Evolutionary conservation across 2,888 invertebrate species (phyloP), one percentile per base, ranked within the genome.

Genomic region (Cyclophora albipunctata): DNA sequence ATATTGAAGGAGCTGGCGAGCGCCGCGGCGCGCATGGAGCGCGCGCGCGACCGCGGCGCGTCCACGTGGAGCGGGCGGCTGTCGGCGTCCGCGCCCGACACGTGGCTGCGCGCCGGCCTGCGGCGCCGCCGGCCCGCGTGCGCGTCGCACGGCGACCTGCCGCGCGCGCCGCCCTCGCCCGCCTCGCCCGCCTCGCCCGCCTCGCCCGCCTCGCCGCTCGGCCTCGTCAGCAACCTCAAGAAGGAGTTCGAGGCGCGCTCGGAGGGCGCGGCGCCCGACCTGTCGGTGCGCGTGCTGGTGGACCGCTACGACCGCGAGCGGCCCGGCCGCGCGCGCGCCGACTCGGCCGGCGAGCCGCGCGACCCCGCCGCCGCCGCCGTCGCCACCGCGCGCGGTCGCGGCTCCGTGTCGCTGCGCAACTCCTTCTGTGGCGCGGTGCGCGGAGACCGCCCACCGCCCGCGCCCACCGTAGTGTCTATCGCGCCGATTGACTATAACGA

Each of bases 201-300:
- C 20, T 20, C 78, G 81, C 56, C 75, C 64, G 49, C 62, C 65
- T 46, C 57, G 59, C 40, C 53, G 90, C 20, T 91, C 44, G 95
- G 96, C 35, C 93, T 94, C 75, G 96, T 96, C 62, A 93, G 93
- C 89, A 95, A 93, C 89, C 91, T 96, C 63, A 95, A 95, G 80
- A 94, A 94, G 75, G 96, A 95, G 78, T 96, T 96, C 78, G 96
- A 97, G 87, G 96, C 96, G 48, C 82, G 79, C 52, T 78, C 77
- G 45, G 80, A 78, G 71, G 45, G 62, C 64, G 49, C 51, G 58
- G 40, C 52, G 56, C 45, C 45, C 55, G 74, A 75, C 54, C 66
- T 92, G 59, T 94, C 94, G 55, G 94, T 95, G 58, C 92, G 92
- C 71, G 93, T 92, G 57, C 80, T 95, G 64, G 94, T 95, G 53